phyloP scores from a whole-genome alignment of 2,888 invertebrate species.

The Cylloceria caligata region DNA sequence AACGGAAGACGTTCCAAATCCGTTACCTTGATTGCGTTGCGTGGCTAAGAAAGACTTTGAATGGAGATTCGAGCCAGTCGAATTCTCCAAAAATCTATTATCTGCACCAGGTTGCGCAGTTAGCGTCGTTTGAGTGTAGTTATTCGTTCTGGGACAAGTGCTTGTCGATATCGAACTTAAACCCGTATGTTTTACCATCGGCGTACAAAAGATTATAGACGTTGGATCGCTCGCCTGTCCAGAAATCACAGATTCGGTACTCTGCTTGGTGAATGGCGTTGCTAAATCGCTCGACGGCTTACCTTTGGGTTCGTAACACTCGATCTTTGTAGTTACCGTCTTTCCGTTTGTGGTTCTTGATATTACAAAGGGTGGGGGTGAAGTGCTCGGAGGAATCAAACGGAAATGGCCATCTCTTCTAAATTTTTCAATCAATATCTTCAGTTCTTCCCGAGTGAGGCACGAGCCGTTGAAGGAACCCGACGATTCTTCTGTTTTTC shows the following conservation, averaged over 20 bases:
- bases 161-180: neutral
- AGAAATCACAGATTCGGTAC: neutral
- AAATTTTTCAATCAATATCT: constrained; percentile 34
- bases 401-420: constrained; percentile 49
- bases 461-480: constrained; percentile 23
- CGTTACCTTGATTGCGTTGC: neutral
- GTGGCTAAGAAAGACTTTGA: neutral
- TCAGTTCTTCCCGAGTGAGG: constrained; percentile 31
- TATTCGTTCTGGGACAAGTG: neutral
- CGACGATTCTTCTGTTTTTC: neutral
- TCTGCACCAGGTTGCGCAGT: neutral
- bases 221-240: neutral
- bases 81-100: neutral
- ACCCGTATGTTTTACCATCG: constrained; percentile 20
- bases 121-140: neutral
- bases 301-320: constrained; percentile 3
- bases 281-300: neutral
- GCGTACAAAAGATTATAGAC: constrained; percentile 31
- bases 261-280: neutral
- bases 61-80: neutral
- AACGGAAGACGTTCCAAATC: neutral
- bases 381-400: neutral
- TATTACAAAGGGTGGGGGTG: constrained; percentile 16
- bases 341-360: constrained; percentile 30
- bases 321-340: constrained; percentile 22